Conservation (phyloP, 2,888 invertebrate species). For the Polydrusus pterygomalis region DNA sequence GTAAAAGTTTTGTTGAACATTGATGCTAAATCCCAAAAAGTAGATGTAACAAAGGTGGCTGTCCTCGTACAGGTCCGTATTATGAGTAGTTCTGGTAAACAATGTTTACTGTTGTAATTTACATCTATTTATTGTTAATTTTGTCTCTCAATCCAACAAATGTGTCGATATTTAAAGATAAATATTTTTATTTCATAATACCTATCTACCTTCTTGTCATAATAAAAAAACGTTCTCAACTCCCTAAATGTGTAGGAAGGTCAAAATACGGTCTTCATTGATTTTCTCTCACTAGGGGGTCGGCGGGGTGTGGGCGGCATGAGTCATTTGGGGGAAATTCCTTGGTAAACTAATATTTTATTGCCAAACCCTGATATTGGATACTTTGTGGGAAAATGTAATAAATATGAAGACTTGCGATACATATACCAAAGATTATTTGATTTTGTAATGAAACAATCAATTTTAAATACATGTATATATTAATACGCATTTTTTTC, state of each 20-base stretch:
- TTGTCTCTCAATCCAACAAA: neutral
- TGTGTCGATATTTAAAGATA: too few relatives aligned
- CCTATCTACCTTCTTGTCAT: too few relatives aligned
- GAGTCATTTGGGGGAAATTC: conserved; percentile 44
- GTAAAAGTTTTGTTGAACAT: conserved; percentile 24
- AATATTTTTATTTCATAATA: too few relatives aligned
- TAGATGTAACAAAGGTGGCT: conserved; percentile 2
- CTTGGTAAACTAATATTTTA: conserved; percentile 30
- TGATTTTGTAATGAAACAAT: too few relatives aligned
- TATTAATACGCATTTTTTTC: too few relatives aligned
- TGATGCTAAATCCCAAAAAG: conserved; percentile 6
- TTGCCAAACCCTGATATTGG: conserved; percentile 11
- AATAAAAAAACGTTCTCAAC: conserved; percentile 6
- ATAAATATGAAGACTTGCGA: neutral
- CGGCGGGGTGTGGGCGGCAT: conserved; percentile 15
- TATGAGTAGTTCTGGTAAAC: neutral
- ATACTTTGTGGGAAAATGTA: conserved; percentile 11
- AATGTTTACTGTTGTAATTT: neutral
- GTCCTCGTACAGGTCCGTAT: conserved; percentile 40
- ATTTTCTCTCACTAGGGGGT: conserved; percentile 31
- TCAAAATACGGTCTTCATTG: conserved; percentile 39
- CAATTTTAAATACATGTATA: too few relatives aligned
- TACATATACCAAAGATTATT: too few relatives aligned
- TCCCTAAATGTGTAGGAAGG: conserved; percentile 31
- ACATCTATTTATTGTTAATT: neutral